Base-by-base conservation (phyloP, 2,888 invertebrate species). In the Drepanosiphum platanoidis region DNA sequence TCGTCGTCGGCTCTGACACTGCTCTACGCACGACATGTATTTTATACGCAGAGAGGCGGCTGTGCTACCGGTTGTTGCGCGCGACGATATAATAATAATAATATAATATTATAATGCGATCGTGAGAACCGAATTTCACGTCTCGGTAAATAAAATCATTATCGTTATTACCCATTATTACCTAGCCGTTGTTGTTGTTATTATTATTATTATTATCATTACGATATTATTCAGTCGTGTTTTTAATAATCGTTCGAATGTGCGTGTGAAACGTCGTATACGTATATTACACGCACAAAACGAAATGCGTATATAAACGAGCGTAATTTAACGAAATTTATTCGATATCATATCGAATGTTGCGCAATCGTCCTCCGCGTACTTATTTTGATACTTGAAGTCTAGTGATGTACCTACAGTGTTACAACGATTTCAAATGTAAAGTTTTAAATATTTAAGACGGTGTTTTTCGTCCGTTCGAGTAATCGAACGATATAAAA, bases 71-170 rank as follows among this genome's bases (percentile, higher is more conserved):
- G 77, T 77, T 39, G 61, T 36, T 39, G 36, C 18, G 39, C 39
- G 58, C 58, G 36, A 61, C 34, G 32, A 52, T 36, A 36, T 70
- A 70, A n/a, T 36, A 39, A 68, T 68, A 36, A 32, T 68, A 68
- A 39, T 39, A n/a, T 58, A 66, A 18, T 34, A 66, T 66, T 66
- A 66, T 32, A 32, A 32, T 13, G 22, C 46, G 79, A 68, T 68
- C 68, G 79, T 79, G 79, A 79, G 68, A 68, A 79, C 68, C 46
- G 68, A 79, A 79, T 46, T 79, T 46, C 68, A 46, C 79, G 68
- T 79, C 34, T 68, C 79, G 46, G 68, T 68, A 68, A 64, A 78
- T 13, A 46, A 79, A 79, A 79, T 79, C 32, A 66, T 79, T 61
- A 61, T 61, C 7, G 5, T 61, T 61, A 61, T 27, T 22, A 27